phyloP scores from a whole-genome alignment of 1,140 invertebrate genomes.

The Lerema accius region DNA sequence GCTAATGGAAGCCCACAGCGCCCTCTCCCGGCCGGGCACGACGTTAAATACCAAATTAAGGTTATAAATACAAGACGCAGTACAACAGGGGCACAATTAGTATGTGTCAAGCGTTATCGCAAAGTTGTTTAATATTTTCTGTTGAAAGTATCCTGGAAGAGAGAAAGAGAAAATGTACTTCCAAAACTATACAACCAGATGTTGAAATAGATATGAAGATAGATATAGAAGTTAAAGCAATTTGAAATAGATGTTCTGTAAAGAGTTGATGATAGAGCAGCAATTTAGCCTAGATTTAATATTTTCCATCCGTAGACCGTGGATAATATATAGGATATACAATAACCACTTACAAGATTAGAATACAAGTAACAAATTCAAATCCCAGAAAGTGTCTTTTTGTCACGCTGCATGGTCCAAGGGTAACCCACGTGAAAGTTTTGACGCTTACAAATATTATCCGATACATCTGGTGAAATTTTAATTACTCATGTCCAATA shows the following conservation, averaged over 20 bases:
- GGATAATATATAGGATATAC: too few relatives aligned
- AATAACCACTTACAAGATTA: not conserved
- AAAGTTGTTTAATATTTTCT: too few relatives aligned
- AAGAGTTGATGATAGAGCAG: too few relatives aligned
- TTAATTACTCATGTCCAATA: not conserved
- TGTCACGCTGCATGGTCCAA: not conserved
- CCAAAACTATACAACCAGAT: too few relatives aligned
- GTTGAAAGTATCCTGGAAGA: too few relatives aligned
- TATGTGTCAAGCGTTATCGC: not conserved
- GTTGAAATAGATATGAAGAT: too few relatives aligned
- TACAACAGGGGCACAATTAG: not conserved
- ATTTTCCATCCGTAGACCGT: too few relatives aligned
- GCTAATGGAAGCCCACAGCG: conserved; percentile 40
- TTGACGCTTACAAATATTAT: not conserved
- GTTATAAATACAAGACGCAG: not conserved
- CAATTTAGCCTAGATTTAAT: too few relatives aligned
- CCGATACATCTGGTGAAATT: not conserved
- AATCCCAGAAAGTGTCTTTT: not conserved
- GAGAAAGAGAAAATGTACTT: too few relatives aligned
- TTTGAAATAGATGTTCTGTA: too few relatives aligned
- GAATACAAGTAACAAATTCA: not conserved
- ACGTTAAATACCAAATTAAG: conserved; percentile 20
- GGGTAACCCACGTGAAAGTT: not conserved
- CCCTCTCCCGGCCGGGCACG: conserved; percentile 28
- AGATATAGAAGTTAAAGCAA: too few relatives aligned